phyloP scores from a whole-genome alignment of 2,113 vertebrate genomes.

The Heterotilapia buettikoferi region DNA sequence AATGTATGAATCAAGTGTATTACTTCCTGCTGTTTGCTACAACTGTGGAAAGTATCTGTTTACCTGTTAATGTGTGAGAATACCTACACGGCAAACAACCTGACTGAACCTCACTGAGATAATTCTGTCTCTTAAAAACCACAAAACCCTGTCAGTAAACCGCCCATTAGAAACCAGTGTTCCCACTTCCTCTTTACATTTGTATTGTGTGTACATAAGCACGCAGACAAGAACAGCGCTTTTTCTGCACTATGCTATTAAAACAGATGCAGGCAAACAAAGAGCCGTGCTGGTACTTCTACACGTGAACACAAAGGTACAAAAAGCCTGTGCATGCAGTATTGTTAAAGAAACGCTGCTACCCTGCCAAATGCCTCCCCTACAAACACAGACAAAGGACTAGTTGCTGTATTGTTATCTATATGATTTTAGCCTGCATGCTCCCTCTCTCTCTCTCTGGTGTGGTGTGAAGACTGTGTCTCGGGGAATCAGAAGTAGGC shows the following conservation, averaged over 20 bases:
- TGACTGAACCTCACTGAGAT: not conserved
- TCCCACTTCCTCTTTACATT: not conserved
- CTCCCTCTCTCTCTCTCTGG: not conserved
- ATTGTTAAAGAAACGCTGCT: slow-evolving; percentile 24
- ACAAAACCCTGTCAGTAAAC: not conserved
- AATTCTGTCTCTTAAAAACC: not conserved
- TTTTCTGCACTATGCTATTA: not conserved
- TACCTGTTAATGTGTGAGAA: not conserved
- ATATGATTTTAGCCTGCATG: slow-evolving; percentile 12
- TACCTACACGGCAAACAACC: not conserved
- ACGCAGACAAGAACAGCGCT: not conserved
- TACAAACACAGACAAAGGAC: not conserved
- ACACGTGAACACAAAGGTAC: slow-evolving; percentile 17
- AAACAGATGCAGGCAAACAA: slow-evolving; percentile 24
- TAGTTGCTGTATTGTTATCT: not conserved
- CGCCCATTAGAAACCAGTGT: not conserved
- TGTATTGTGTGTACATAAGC: not conserved
- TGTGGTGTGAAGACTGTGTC: slow-evolving; percentile 30
- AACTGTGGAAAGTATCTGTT: not conserved
- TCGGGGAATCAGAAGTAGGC: slow-evolving; percentile 62
- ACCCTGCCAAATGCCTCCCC: not conserved
- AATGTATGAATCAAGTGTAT: not conserved
- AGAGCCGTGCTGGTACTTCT: slow-evolving; percentile 7
- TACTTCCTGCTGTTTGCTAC: not conserved
- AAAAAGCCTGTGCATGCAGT: slow-evolving; percentile 11